These are phyloP conservation scores for Pao palembangensis DNA, from an alignment of 2,113 vertebrate species.

Conservation along the genomic window DNA sequence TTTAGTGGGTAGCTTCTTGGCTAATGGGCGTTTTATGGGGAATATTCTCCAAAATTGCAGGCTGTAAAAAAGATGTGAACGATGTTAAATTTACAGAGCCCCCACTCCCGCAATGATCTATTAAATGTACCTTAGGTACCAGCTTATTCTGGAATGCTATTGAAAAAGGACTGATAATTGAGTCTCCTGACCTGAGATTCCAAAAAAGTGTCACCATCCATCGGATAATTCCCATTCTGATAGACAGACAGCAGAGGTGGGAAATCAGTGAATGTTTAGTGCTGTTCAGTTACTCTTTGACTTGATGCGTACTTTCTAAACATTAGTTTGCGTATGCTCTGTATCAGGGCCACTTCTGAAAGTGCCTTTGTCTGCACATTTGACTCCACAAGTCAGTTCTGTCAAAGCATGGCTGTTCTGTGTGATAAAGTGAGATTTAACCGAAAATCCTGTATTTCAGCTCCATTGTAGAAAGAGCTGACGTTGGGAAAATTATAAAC, in stretches of 20 bases:
- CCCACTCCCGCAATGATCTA: constrained; percentile 9
- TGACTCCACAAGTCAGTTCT: constrained; percentile 21
- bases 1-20: constrained; percentile 14
- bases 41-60: constrained; percentile 3
- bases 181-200: not conserved
- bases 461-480: not conserved
- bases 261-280: constrained; percentile 6
- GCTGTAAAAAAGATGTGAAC: constrained; percentile 14
- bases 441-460: not conserved
- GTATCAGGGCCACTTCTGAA: constrained; percentile 2
- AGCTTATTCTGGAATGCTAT: too few relatives aligned
- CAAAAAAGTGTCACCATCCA: too few relatives aligned
- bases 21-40: constrained; percentile 21
- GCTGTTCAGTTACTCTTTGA: constrained; percentile 15
- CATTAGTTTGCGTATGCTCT: constrained; percentile 12
- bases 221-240: too few relatives aligned
- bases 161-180: too few relatives aligned
- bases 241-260: constrained; percentile 1
- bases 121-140: constrained; percentile 8
- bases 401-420: too few relatives aligned
- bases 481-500: too few relatives aligned
- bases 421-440: too few relatives aligned
- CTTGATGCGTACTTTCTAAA: constrained; percentile 23
- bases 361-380: constrained; percentile 33
- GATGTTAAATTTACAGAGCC: constrained; percentile 15